Base-by-base conservation (phyloP, 1,140 invertebrate species). In the Euura lappo region DNA sequence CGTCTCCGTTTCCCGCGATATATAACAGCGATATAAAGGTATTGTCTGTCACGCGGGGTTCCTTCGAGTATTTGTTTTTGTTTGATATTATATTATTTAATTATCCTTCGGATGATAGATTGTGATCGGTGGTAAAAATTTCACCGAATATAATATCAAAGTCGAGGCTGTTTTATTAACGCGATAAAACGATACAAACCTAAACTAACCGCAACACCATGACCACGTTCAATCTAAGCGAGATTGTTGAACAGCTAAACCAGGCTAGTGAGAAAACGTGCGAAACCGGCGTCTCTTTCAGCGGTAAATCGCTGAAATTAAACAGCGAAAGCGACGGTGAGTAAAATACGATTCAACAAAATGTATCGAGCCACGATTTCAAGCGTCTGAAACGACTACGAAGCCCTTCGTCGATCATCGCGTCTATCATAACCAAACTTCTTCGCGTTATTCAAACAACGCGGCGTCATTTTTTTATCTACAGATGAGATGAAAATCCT, bases 271-370 rank as follows among this genome's bases (percentile, higher is more conserved):
- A 78, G 51, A 79, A 79, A 70, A 76, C 72, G 28, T 67, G 77
- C 44, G 71, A 72, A 44, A 73, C 11, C 68, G 91, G 91, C n/a
- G 89, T 93, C 7, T 91, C 89, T 65, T 94, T 95, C 84, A 90
- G 90, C 74, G 92, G 91, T 6, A 89, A 89, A 85, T 89, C 89
- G 6, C 84, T 93, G 42, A 93, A 93, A 85, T 86, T 94, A 66
- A 88, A 94, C 79, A 90, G 88, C 4, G 91, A 88, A 74, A 87
- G 91, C 72, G 92, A 94, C 87, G 93, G 93, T 93, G 89, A 88
- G 80, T 80, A 77, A 65, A 74, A 51, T 60, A 28, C 65, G 44
- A 44, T 67, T 67, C 28, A 28, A 45, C n/a, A 72, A 68, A 10
- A 42, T 72, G 1, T 28, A 28, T 28, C 28, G 0, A 28, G 4